A percentile compares a stretch with the other conserved stretches of the same genome.
These are phyloP conservation scores for Pseudomugil tenellus DNA, from an alignment of 2,797 vertebrate species.

Conservation along the genomic window DNA sequence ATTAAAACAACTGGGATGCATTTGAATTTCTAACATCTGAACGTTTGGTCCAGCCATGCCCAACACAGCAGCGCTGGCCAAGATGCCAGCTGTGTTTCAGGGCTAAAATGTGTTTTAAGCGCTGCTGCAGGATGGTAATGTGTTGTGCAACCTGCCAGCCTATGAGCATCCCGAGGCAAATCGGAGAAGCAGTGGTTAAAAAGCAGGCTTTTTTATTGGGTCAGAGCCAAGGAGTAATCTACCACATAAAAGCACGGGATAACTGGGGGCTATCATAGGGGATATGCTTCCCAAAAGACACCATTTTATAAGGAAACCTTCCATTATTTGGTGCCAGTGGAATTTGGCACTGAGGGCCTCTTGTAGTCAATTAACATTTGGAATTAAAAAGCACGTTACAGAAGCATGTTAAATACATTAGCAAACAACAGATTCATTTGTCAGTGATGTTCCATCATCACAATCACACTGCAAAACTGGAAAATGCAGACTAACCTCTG, in stretches of 20 bases:
- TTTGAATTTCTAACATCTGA: slow-evolving; percentile 68
- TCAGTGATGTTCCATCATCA: slow-evolving; percentile 36
- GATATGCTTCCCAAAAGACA: slow-evolving; percentile 70
- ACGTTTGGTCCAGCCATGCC: slow-evolving; percentile 58
- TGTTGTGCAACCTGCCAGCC: slow-evolving; percentile 81
- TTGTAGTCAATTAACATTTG: slow-evolving; percentile 78
- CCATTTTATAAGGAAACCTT: slow-evolving; percentile 56
- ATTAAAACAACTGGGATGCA: slow-evolving; percentile 73
- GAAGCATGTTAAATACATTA: slow-evolving; percentile 74
- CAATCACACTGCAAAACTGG: slow-evolving; percentile 14
- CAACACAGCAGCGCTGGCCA: slow-evolving; percentile 71
- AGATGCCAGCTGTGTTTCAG: slow-evolving; percentile 83
- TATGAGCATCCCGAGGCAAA: slow-evolving; percentile 81
- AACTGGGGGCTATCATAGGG: slow-evolving; percentile 70
- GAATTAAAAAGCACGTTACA: slow-evolving; percentile 77
- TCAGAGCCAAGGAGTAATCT: slow-evolving; percentile 80
- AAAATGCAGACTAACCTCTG: slow-evolving; percentile 44
- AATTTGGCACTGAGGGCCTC: slow-evolving; percentile 69
- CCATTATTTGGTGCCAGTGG: slow-evolving; percentile 68
- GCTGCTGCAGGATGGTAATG: slow-evolving; percentile 84
- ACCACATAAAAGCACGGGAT: slow-evolving; percentile 76
- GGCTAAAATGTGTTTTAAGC: slow-evolving; percentile 85
- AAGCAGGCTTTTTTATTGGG: slow-evolving; percentile 83
- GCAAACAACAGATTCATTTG: slow-evolving; percentile 64
- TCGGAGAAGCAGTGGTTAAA: slow-evolving; percentile 86